Conservation (phyloP, 2,113 vertebrate genomes). For the Chaetodon trifascialis region DNA sequence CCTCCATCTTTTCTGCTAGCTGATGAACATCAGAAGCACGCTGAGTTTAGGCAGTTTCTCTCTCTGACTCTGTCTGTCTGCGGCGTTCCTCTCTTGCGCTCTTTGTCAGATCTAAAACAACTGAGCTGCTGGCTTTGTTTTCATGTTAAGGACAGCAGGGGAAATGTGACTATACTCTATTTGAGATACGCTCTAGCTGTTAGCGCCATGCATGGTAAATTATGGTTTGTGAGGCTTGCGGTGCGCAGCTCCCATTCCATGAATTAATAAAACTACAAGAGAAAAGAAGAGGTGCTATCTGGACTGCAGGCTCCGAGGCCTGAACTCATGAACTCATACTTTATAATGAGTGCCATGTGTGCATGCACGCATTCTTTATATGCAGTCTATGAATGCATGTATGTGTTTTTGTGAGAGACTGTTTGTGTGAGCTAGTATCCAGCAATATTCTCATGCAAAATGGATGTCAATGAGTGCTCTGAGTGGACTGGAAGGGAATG, state of each 20-base stretch:
- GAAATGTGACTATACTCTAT: slow-evolving; percentile 45
- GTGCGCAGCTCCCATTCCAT: slow-evolving; percentile 27
- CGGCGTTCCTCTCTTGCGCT: background rate
- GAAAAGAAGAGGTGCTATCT: slow-evolving; percentile 26
- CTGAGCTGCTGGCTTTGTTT: slow-evolving; percentile 25
- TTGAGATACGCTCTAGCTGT: slow-evolving; percentile 43
- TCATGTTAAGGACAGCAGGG: slow-evolving; percentile 39
- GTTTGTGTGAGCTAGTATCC: slow-evolving; percentile 21
- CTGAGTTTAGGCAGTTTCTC: slow-evolving; percentile 17
- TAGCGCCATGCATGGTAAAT: slow-evolving; percentile 32
- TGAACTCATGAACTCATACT: slow-evolving; percentile 40
- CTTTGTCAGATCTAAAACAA: slow-evolving; percentile 20
- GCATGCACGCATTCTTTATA: background rate
- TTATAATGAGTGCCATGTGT: slow-evolving; percentile 20
- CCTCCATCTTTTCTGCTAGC: slow-evolving; percentile 31
- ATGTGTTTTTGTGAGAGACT: slow-evolving; percentile 7
- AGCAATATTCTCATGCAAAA: slow-evolving; percentile 58
- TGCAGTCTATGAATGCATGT: background rate
- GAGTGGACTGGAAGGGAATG: slow-evolving; percentile 6
- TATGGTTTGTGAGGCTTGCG: slow-evolving; percentile 16
- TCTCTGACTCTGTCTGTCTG: slow-evolving; percentile 5
- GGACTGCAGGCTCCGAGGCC: background rate
- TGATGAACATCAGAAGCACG: slow-evolving; percentile 36
- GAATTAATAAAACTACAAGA: slow-evolving; percentile 68
- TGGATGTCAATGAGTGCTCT: slow-evolving; percentile 58